phyloP scores from a whole-genome alignment of 2,797 vertebrate genomes.

The Columba guinea region DNA sequence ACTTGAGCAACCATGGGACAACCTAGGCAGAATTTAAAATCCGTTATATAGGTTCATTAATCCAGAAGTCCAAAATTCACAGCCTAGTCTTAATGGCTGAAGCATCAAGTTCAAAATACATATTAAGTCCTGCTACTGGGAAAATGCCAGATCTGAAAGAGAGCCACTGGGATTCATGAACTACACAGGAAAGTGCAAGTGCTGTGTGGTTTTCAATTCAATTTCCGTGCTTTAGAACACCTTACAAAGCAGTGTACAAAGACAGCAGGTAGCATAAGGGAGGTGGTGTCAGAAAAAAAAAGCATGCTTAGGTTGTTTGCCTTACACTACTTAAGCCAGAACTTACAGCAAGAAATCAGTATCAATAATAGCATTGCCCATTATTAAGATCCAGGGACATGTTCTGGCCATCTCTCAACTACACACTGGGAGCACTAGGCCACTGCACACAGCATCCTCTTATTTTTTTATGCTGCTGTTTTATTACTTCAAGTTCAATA shows the following conservation, averaged over 20 bases:
- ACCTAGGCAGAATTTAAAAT: neutral
- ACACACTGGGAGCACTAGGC: slow-evolving; percentile 22
- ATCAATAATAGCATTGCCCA: slow-evolving; percentile 1
- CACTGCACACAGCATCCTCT: neutral
- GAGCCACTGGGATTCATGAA: neutral
- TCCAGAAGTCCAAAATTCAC: neutral
- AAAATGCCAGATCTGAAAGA: neutral
- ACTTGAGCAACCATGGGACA: neutral
- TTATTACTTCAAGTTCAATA: slow-evolving; percentile 52
- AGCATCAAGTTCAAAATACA: neutral
- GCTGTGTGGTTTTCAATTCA: neutral
- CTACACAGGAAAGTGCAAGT: neutral
- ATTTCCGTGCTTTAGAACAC: neutral
- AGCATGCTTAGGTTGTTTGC: slow-evolving; percentile 45
- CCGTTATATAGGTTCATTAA: neutral
- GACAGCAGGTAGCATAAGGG: slow-evolving; percentile 36
- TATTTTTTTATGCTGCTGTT: slow-evolving; percentile 18
- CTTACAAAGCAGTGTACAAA: slow-evolving; percentile 41
- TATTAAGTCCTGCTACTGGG: neutral
- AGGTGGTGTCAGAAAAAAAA: slow-evolving; percentile 40
- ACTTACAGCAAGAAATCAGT: slow-evolving; percentile 35
- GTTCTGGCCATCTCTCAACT: slow-evolving; percentile 19
- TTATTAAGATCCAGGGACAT: slow-evolving; percentile 52
- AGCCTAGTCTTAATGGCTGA: neutral
- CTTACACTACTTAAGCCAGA: slow-evolving; percentile 14